Evolutionary conservation across 1,140 invertebrate species (phyloP).

Genomic region (Fopius arisanus): DNA sequence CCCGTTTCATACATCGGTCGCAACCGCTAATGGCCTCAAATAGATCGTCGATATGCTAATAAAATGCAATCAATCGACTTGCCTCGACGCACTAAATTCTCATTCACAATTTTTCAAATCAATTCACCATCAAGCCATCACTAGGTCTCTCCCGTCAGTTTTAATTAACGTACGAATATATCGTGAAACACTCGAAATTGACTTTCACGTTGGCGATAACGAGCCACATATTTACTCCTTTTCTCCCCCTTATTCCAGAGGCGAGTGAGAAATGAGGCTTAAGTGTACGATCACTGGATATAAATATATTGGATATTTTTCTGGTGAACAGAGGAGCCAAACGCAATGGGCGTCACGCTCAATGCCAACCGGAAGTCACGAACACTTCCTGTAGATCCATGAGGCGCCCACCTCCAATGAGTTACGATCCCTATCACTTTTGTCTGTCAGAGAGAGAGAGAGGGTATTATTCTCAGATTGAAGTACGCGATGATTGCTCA

Average conservation of each 20-base stretch:
- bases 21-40: conserved; percentile 3
- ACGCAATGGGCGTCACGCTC: conserved; percentile 8
- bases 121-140: neutral
- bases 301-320: conserved; percentile 4
- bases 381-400: conserved; percentile 2
- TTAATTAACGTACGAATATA: conserved; percentile 9
- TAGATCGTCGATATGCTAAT: conserved; percentile 14
- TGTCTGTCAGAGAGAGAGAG: neutral
- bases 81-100: neutral
- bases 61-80: conserved; percentile 8
- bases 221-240: neutral
- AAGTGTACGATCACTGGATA: neutral
- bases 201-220: conserved; percentile 3
- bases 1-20: neutral
- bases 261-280: neutral
- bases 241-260: neutral
- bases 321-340: neutral
- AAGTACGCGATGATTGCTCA: conserved; percentile 11
- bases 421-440: neutral
- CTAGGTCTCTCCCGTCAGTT: neutral
- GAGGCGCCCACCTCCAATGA: conserved; percentile 1
- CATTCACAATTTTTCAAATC: conserved; percentile 5
- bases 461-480: neutral
- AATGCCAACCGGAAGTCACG: conserved; percentile 9
- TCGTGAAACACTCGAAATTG: neutral